phyloP scores from a whole-genome alignment of 2,888 invertebrate species.

The Cantharis lateralis region DNA sequence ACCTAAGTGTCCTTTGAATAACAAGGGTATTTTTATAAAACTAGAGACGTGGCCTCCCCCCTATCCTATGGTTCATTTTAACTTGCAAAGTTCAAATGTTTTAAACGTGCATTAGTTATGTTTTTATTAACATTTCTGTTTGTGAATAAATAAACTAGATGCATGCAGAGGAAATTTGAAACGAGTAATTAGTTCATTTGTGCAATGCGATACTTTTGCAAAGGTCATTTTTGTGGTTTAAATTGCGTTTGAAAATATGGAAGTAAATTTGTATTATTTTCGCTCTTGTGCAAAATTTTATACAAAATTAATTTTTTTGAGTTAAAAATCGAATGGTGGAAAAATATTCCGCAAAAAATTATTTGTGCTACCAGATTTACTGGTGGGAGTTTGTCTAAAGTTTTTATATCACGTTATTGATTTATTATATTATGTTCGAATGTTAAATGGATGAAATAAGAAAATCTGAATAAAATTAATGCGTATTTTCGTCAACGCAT shows the following conservation, averaged over 20 bases:
- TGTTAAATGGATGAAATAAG: not conserved
- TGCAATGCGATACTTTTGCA: not conserved
- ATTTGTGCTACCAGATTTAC: not conserved
- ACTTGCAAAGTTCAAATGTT: too few relatives aligned
- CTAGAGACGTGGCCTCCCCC: too few relatives aligned
- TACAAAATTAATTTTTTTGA: not conserved
- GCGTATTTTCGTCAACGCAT: not conserved
- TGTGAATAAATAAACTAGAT: not conserved
- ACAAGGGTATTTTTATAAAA: too few relatives aligned
- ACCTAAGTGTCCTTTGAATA: too few relatives aligned
- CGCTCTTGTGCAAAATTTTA: not conserved
- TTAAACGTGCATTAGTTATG: too few relatives aligned
- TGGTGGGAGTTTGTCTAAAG: not conserved
- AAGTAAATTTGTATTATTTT: not conserved
- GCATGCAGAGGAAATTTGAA: not conserved
- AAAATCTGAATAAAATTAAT: not conserved
- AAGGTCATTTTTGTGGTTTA: not conserved
- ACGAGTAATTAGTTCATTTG: not conserved
- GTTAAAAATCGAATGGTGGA: not conserved
- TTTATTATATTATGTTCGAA: not conserved
- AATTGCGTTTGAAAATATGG: not conserved
- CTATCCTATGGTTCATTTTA: too few relatives aligned
- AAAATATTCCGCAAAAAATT: not conserved
- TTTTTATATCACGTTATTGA: not conserved
- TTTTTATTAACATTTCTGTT: too few relatives aligned